Evolutionary conservation across 2,113 vertebrate genomes (phyloP), one percentile per base, ranked within the genome.

Genomic region (Alexandromys fortis): DNA sequence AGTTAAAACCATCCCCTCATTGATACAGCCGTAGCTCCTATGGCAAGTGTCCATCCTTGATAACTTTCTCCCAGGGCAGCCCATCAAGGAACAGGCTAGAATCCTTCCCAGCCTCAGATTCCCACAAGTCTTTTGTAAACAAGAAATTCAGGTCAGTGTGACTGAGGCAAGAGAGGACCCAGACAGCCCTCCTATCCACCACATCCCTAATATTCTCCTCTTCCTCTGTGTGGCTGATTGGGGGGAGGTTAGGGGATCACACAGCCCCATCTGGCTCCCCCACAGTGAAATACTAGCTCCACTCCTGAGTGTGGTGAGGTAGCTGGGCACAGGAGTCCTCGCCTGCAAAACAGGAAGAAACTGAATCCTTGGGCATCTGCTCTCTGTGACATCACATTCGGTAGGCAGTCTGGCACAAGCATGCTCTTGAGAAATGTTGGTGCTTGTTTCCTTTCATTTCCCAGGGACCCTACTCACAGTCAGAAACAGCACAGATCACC

Each of bases 1-100:
- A 45, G 24, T 42, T 30, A 35, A 47, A 8, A 11, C 6, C 11
- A 3, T 14, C 38, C 79, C 68, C 72, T 85, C 33, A 19, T 3
- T 7, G 17, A 10, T 33, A 2, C 19, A 1, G 33, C 33, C 19
- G 4, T 30, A 38, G 28, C 12, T 67, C 63, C 17, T 10, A 30
- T 26, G 28, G 1, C 11, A 0, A 4, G 5, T 12, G 19, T 3
- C 61, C 21, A 3, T 24, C 42, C 47, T 52, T 21, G 1, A 21
- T 49, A 21, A 68, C 12, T 2, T 1, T 65, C 63, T 42, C 3
- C 55, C 19, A 3, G 10, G 35, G 45, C 42, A 9, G 26, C 13
- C 8, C 49, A 65, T 55, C 35, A 78, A 47, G 7, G 3, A 65
- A 28, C 58, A 17, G 13, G 19, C 22, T 5, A 5, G 19, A 7